Base-by-base conservation (phyloP, 1,140 invertebrate genomes). In the Zophobas atratus region DNA sequence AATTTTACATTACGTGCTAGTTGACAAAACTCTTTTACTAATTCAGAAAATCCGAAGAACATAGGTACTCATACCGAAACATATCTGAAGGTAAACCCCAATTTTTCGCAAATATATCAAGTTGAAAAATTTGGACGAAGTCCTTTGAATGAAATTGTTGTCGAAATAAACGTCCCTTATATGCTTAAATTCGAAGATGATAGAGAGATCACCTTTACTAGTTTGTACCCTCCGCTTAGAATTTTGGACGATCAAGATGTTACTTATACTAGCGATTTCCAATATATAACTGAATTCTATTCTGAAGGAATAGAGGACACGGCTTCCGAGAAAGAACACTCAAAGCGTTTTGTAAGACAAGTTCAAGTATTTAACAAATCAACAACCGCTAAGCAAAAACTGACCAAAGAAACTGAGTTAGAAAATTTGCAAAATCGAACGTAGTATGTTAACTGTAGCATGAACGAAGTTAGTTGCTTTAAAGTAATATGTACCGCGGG, bases 101-200 rank as follows among this genome's bases (percentile, higher is more conserved):
- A 39, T 20, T 72, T 71, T 32, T 63, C 53, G 3, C 74, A 77
- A 60, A 78, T 76, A 32, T 78, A 81, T 70, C 84, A 87, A 77
- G 82, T 89, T 32, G 85, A 86, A 78, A 88, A 87, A 78, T 86
- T 86, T 70, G 88, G 87, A 34, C 53, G 57, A 0, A 88, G 86
- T 84, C 84, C 86, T 6, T 83, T 88, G 4, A 77, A 87, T 3
- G 79, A 86, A 76, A 82, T 82, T 2, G 4, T 74, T 38, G 8
- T 88, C 1, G 81, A 53, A 33, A 60, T 88, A 38, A 79, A 75
- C 5, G 77, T 88, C 5, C 87, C 87, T 6, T 51, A 73, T 5
- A 85, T 78, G 3, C 82, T 82, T 56, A 70, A 74, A 43, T 38
- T 67, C 3, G 55, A 63, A 6, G 70, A 76, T 4, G 72, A 67